Conservation (phyloP, 2,113 vertebrate species). For the Emydura subglobosa region DNA sequence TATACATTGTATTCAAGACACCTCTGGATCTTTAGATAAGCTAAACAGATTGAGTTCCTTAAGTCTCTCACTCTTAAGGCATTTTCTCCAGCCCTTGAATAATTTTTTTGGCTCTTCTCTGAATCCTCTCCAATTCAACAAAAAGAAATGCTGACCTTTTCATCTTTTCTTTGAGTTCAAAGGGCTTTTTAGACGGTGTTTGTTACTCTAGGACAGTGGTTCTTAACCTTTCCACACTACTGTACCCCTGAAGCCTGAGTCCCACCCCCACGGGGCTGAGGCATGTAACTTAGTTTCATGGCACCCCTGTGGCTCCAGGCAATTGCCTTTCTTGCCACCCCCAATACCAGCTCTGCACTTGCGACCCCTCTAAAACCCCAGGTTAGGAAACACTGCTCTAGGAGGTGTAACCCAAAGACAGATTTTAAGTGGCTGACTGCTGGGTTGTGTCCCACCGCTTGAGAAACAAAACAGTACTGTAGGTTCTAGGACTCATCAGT, state of each 20-base stretch:
- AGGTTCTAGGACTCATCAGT: not conserved
- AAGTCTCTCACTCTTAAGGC: not conserved
- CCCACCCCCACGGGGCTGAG: too few species aligned
- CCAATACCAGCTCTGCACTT: too few species aligned
- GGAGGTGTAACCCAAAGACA: not conserved
- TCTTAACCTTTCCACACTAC: too few species aligned
- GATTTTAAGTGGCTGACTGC: not conserved
- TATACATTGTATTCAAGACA: not conserved
- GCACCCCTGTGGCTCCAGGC: too few species aligned
- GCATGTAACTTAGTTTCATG: too few species aligned
- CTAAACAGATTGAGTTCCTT: not conserved
- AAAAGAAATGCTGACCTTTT: not conserved
- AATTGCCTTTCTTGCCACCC: too few species aligned
- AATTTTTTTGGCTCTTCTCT: not conserved
- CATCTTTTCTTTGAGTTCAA: not conserved
- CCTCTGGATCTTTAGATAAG: not conserved
- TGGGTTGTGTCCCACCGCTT: not conserved
- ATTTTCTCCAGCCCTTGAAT: not conserved
- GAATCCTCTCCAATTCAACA: not conserved
- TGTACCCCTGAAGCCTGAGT: too few species aligned
- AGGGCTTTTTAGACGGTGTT: not conserved
- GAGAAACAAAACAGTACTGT: not conserved
- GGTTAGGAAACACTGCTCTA: too few species aligned
- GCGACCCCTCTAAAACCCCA: too few species aligned
- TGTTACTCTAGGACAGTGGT: not conserved